A percentile compares a stretch with the other conserved stretches of the same genome.
phyloP scores from a whole-genome alignment of 2,888 invertebrate species.

The Rhagonycha fulva region DNA sequence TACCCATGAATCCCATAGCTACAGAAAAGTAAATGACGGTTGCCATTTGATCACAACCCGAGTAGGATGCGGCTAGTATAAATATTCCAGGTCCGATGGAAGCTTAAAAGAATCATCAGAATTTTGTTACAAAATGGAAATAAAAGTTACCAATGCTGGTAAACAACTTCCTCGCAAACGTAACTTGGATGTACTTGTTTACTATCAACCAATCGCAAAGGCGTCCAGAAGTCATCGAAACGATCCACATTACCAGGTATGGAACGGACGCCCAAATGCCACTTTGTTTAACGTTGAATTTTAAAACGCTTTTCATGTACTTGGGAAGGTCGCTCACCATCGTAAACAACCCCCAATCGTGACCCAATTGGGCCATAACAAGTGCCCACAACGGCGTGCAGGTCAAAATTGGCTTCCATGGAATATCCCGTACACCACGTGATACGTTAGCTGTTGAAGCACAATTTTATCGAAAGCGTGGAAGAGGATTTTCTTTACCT shows the following conservation, averaged over 20 bases:
- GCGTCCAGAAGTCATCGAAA: constrained; percentile 66
- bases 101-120: constrained; percentile 53
- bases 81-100: constrained; percentile 65
- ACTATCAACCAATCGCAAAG: constrained; percentile 71
- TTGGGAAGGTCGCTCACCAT: constrained; percentile 73
- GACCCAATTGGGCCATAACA: constrained; percentile 73
- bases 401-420: constrained; percentile 70
- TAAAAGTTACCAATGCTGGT: constrained; percentile 66
- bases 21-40: constrained; percentile 62
- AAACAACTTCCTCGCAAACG: constrained; percentile 66
- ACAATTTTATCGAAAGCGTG: background rate
- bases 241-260: constrained; percentile 69
- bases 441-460: constrained; percentile 6
- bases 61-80: constrained; percentile 66
- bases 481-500: constrained; percentile 47
- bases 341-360: constrained; percentile 74
- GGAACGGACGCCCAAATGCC: constrained; percentile 67
- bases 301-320: constrained; percentile 70
- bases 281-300: constrained; percentile 67
- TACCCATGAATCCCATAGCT: constrained; percentile 70
- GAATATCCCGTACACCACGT: background rate
- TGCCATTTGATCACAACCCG: constrained; percentile 60
- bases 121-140: background rate
- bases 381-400: constrained; percentile 75
- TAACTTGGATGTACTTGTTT: constrained; percentile 60